Conservation (phyloP, 2,797 vertebrate genomes). For the Hydrolagus colliei region DNA sequence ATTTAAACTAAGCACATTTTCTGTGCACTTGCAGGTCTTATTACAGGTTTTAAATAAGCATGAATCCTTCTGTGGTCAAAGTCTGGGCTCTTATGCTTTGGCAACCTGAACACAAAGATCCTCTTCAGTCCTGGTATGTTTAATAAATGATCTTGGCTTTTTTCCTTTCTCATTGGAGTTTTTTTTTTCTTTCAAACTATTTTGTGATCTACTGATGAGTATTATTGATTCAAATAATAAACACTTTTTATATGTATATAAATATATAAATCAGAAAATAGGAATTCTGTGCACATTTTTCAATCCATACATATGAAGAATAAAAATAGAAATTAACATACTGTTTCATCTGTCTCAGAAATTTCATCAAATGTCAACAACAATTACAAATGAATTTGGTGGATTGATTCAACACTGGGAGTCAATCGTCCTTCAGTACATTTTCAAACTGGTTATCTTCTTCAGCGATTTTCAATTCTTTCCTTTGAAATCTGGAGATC, state of each 20-base stretch:
- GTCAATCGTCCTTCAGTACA: not conserved
- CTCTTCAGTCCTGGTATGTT: too few relatives aligned
- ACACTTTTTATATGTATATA: not conserved
- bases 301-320: not conserved
- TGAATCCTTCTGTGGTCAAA: too few relatives aligned
- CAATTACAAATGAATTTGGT: not conserved
- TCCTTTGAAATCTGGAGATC: not conserved
- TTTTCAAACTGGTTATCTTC: not conserved
- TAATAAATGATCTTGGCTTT: not conserved
- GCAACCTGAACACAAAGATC: too few relatives aligned
- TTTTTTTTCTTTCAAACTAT: not conserved
- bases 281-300: not conserved
- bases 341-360: not conserved
- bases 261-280: not conserved
- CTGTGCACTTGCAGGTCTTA: too few relatives aligned
- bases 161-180: not conserved
- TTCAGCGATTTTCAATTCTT: not conserved
- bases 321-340: slow-evolving; percentile 3
- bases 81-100: too few relatives aligned
- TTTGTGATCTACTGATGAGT: not conserved
- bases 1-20: too few relatives aligned
- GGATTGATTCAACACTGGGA: not conserved
- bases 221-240: not conserved
- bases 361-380: not conserved
- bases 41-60: too few relatives aligned